phyloP scores from a whole-genome alignment of 2,888 invertebrate genomes.

The Microchrysa polita region DNA sequence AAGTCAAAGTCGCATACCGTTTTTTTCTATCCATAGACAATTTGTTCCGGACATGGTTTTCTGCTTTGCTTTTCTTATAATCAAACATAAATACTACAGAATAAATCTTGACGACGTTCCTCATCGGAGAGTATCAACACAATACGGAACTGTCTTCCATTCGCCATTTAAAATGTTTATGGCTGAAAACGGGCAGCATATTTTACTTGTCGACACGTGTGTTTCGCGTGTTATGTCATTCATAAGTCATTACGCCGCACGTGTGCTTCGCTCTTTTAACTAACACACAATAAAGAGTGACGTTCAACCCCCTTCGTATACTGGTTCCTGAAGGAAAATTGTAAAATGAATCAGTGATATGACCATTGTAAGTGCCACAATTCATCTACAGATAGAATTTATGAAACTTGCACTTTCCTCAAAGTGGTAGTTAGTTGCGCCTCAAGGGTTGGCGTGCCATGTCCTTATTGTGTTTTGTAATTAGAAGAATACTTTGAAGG shows the following conservation, averaged over 20 bases:
- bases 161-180: constrained; percentile 39
- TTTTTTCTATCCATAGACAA: constrained; percentile 13
- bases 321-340: background rate
- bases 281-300: constrained; percentile 31
- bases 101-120: background rate
- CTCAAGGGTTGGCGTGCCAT: no score
- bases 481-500: no score
- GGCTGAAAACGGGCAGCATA: constrained; percentile 47
- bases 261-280: constrained; percentile 56
- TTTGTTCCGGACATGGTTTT: constrained; percentile 11
- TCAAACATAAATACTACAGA: background rate
- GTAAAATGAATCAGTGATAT: constrained; percentile 11
- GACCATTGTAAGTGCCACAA: background rate
- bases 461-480: no score
- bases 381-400: background rate
- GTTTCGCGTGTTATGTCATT: constrained; percentile 66
- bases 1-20: no score
- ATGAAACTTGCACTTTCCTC: constrained; percentile 8
- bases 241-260: constrained; percentile 66
- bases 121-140: constrained; percentile 5
- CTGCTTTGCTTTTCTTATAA: constrained; percentile 4
- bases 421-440: background rate
- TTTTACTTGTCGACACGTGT: constrained; percentile 56
- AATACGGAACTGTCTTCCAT: background rate
- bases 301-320: constrained; percentile 24